Conservation (phyloP, 1,140 invertebrate genomes). For the Eupeodes corollae region DNA sequence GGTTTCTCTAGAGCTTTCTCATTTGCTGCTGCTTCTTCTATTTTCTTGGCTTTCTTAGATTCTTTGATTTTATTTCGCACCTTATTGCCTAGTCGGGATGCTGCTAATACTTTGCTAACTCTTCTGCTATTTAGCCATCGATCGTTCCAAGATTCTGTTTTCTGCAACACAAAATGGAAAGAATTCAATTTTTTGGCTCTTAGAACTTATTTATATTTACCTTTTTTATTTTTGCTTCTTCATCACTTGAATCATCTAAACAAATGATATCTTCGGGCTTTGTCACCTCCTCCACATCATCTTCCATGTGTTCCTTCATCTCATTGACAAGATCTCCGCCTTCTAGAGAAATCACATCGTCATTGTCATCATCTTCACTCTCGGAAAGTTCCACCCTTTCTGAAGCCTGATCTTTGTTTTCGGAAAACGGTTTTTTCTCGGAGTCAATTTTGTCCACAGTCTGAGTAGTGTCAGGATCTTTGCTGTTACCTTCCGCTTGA, state of each 20-base stretch:
- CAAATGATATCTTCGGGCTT: conserved; percentile 28
- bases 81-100: conserved; percentile 43
- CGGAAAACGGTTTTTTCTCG: background rate
- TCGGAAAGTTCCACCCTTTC: background rate
- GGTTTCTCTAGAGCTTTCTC: conserved; percentile 8
- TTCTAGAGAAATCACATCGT: conserved; percentile 32
- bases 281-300: conserved; percentile 6
- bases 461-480: background rate
- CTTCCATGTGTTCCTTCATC: conserved; percentile 26
- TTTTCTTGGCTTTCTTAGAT: conserved; percentile 37
- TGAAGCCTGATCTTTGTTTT: background rate
- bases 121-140: conserved; percentile 41
- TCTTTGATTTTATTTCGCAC: conserved; percentile 47
- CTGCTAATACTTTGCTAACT: conserved; percentile 44
- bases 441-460: conserved; percentile 1
- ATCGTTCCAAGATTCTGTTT: conserved; percentile 24
- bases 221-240: conserved; percentile 20
- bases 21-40: conserved; percentile 3
- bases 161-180: background rate
- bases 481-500: conserved; percentile 2
- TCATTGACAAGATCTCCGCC: conserved; percentile 25
- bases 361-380: conserved; percentile 31
- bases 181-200: no score
- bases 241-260: conserved; percentile 27
- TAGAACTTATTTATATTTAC: conserved; percentile 13